Conservation (phyloP, 2,797 vertebrate species). For the Pterois miles region DNA sequence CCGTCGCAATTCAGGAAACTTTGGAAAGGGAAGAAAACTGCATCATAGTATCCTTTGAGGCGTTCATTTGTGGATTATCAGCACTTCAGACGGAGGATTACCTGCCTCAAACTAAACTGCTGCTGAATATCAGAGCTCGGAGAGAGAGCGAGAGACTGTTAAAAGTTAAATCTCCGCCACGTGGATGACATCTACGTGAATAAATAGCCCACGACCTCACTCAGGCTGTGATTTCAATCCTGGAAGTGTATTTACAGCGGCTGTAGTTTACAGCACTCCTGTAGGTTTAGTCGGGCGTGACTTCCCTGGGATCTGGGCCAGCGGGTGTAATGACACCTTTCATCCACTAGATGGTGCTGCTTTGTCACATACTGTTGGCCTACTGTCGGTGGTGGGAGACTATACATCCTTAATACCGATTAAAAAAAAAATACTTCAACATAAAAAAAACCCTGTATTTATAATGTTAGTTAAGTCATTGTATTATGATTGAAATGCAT, state of each 20-base stretch:
- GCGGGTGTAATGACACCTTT: constrained; percentile 25
- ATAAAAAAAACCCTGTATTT: background rate
- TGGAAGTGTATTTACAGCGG: background rate
- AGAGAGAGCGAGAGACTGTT: background rate
- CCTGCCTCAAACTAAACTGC: background rate
- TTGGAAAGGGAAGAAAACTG: constrained; percentile 85
- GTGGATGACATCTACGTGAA: background rate
- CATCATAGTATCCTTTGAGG: constrained; percentile 89
- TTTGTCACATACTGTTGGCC: background rate
- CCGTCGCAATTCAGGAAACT: constrained; percentile 91
- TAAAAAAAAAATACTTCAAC: background rate
- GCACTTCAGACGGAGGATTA: background rate
- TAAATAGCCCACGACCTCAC: background rate
- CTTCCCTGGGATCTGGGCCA: constrained; percentile 9
- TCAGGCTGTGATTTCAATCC: background rate
- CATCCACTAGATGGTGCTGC: constrained; percentile 59
- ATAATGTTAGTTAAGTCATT: background rate
- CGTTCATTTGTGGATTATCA: background rate
- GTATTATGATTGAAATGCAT: background rate
- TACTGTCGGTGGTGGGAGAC: too few relatives aligned
- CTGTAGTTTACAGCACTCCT: background rate
- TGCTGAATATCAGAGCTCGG: background rate
- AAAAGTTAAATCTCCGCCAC: background rate
- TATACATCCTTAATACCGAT: background rate
- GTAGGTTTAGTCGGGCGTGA: constrained; percentile 25